phyloP scores from a whole-genome alignment of 2,113 vertebrate genomes.

The Falco punctatus region DNA sequence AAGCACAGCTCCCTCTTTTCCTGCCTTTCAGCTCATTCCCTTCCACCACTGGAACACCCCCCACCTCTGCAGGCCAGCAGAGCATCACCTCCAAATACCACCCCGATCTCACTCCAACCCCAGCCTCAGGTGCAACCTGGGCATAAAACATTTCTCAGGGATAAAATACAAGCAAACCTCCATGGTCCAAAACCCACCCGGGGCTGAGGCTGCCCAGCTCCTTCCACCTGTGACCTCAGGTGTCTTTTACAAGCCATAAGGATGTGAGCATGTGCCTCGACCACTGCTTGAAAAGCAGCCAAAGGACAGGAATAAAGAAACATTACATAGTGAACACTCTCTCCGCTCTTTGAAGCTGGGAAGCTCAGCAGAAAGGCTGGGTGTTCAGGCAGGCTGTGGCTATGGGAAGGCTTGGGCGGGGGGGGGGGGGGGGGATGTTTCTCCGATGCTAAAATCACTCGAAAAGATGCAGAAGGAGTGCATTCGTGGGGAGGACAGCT shows the following conservation, averaged over 20 bases:
- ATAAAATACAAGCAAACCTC: background rate
- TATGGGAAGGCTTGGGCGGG: background rate
- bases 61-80: background rate
- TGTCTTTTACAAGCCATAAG: background rate
- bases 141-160: background rate
- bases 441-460: constrained; percentile 21
- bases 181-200: background rate
- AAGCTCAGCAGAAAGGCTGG: background rate
- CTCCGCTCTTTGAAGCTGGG: constrained; percentile 47
- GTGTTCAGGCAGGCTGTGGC: background rate
- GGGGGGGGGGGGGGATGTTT: constrained; percentile 6
- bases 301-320: constrained; percentile 9
- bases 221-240: background rate
- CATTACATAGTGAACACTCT: background rate
- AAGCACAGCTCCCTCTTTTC: background rate
- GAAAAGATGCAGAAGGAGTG: background rate
- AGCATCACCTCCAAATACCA: background rate
- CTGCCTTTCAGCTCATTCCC: background rate
- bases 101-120: fast-evolving
- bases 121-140: background rate
- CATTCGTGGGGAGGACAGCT: background rate
- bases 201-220: background rate
- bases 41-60: background rate
- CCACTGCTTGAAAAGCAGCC: background rate
- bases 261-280: background rate